Evolutionary conservation across 2,888 invertebrate species (phyloP).

Genomic region (Drosophila helvetica): DNA sequence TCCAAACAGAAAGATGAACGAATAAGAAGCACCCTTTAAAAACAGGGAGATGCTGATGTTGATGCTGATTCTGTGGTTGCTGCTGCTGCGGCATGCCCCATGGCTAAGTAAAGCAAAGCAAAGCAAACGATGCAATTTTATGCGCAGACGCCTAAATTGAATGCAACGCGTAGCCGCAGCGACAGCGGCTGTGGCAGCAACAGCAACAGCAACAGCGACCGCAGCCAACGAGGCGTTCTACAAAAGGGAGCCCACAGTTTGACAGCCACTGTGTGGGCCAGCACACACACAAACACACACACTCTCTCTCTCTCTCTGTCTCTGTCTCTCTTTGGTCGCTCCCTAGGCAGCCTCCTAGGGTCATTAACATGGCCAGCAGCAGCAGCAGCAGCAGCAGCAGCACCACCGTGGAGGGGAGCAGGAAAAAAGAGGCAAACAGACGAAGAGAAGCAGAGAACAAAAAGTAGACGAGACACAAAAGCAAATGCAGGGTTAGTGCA

Average conservation of each 20-base stretch:
- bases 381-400: conserved; percentile 15
- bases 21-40: neutral
- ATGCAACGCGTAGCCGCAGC: conserved; percentile 67
- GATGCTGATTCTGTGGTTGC: conserved; percentile 40
- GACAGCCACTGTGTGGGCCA: conserved; percentile 39
- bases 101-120: conserved; percentile 29
- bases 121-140: conserved; percentile 73
- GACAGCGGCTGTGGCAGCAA: conserved; percentile 20
- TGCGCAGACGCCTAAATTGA: conserved; percentile 81
- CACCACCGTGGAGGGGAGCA: neutral
- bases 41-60: conserved; percentile 7
- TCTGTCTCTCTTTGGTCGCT: conserved; percentile 40
- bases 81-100: conserved; percentile 31
- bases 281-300: conserved; percentile 2
- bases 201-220: conserved; percentile 18
- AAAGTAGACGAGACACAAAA: conserved; percentile 49
- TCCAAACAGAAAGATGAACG: neutral
- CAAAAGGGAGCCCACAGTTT: conserved; percentile 56
- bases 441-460: conserved; percentile 35
- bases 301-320: neutral
- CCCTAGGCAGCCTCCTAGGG: conserved; percentile 76
- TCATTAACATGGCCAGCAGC: conserved; percentile 77
- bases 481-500: conserved; percentile 25
- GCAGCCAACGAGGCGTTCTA: conserved; percentile 71
- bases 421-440: conserved; percentile 44